These are phyloP conservation scores for Lepidotrigona ventralis DNA, from an alignment of 1,140 invertebrate species.

Conservation along the genomic window DNA sequence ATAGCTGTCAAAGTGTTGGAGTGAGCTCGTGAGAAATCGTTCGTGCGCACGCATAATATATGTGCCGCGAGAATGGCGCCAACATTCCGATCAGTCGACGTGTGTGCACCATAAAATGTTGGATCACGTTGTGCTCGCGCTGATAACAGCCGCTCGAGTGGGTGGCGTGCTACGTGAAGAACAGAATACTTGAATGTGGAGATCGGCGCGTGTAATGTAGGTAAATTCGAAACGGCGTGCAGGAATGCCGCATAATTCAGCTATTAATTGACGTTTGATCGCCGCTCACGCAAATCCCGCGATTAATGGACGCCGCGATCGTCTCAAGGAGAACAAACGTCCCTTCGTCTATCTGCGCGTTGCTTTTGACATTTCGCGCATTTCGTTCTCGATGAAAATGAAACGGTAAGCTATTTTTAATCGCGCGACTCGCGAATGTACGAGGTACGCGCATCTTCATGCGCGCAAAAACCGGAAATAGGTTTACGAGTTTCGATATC, in stretches of 20 bases:
- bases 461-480: constrained; percentile 6
- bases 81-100: constrained; percentile 69
- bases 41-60: constrained; percentile 20
- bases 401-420: constrained; percentile 15
- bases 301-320: constrained; percentile 34
- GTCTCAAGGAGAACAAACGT: constrained; percentile 12
- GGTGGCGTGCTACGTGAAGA: constrained; percentile 28
- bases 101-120: constrained; percentile 59
- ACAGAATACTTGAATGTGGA: not conserved
- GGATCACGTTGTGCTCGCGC: constrained; percentile 9
- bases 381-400: not conserved
- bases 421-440: not conserved
- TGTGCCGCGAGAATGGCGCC: constrained; percentile 65
- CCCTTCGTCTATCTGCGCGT: not conserved
- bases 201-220: not conserved
- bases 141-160: constrained; percentile 8
- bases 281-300: constrained; percentile 45
- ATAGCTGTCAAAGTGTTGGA: not conserved
- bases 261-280: constrained; percentile 56
- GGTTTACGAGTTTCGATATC: constrained; percentile 21
- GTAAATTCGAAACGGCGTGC: constrained; percentile 26
- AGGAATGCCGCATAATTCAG: constrained; percentile 58
- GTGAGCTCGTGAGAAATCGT: not conserved
- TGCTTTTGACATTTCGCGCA: no score
- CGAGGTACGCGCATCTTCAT: not conserved